Evolutionary conservation across 1,140 invertebrate genomes (phyloP), one percentile per base, ranked within the genome.

Genomic region (Nephotettix cincticeps): DNA sequence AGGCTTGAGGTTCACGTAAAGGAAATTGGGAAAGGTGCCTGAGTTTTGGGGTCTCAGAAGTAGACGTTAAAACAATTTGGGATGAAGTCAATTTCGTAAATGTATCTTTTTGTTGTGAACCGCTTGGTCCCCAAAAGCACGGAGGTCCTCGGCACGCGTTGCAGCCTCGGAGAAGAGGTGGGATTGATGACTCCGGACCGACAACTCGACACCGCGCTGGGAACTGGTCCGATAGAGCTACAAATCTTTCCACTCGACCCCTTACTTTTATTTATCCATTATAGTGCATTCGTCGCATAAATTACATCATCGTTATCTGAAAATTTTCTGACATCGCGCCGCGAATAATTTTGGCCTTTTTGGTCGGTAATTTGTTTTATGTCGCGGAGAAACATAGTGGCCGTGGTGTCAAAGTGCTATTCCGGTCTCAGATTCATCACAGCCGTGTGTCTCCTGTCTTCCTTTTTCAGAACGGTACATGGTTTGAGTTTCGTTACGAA

Each of bases 261-360:
- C 56, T 61, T 25, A 51, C 47, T 4, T 28, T 28, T 25, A 61
- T 28, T 28, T 28, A 14, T 61, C 56, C 56, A 61, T 61, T 61
- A 61, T n/a, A 9, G 21, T 25, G 21, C 4, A 61, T 61, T 25
- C 25, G 21, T 6, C 27, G 1, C 27, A 61, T 61, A 61, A 61
- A 61, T 61, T 27, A 27, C 27, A 4, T 36, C 21, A 23, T 1
- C 28, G 56, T 29, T 61, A 61, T 61, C 56, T 61, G 4, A 51
- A 51, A 61, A 61, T 61, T 61, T 61, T 61, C 56, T 29, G 56
- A 61, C 56, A 25, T 23, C 56, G 13, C 56, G 11, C 56, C 23
- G 27, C 21, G 56, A 61, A 21, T 61, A 61, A 61, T 61, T 61
- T 27, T n/a, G 56, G 56, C 25, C 56, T 61, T 61, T 61, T 61